These are phyloP conservation scores for Aricia artaxerxes DNA, from an alignment of 2,888 invertebrate species.

Conservation along the genomic window DNA sequence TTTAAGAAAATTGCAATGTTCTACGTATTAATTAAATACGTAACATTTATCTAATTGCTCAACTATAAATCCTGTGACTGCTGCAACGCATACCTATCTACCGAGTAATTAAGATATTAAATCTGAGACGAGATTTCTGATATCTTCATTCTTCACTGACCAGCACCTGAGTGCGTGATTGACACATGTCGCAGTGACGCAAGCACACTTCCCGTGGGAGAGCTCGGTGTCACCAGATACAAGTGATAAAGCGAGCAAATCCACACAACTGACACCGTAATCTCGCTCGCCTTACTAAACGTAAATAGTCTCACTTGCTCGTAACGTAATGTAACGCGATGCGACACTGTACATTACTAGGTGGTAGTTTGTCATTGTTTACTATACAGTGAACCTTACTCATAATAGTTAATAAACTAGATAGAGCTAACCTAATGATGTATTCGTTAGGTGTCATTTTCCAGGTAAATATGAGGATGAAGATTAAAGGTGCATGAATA, in stretches of 20 bases:
- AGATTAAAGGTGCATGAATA: too few species aligned
- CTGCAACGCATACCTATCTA: neutral
- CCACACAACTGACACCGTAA: neutral
- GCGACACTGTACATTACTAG: neutral
- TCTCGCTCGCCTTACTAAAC: neutral
- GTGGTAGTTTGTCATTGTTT: neutral
- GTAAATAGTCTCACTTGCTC: neutral
- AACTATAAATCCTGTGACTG: neutral
- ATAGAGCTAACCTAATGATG: neutral
- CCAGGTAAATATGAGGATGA: too few species aligned
- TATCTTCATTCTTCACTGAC: neutral
- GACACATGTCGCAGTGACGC: slow-evolving; percentile 11
- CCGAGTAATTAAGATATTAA: slow-evolving; percentile 1
- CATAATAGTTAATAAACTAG: neutral
- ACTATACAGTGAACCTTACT: neutral
- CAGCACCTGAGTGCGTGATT: neutral
- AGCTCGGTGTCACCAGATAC: slow-evolving; percentile 6
- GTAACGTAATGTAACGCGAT: neutral
- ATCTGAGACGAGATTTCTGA: neutral
- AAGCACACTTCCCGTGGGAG: neutral
- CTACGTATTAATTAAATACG: neutral
- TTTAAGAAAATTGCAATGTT: neutral
- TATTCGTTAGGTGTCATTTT: neutral
- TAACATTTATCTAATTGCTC: neutral
- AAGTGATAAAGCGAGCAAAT: slow-evolving; percentile 5